Evolutionary conservation across 1,140 invertebrate genomes (phyloP).

Genomic region (Hesperophylax magnus): DNA sequence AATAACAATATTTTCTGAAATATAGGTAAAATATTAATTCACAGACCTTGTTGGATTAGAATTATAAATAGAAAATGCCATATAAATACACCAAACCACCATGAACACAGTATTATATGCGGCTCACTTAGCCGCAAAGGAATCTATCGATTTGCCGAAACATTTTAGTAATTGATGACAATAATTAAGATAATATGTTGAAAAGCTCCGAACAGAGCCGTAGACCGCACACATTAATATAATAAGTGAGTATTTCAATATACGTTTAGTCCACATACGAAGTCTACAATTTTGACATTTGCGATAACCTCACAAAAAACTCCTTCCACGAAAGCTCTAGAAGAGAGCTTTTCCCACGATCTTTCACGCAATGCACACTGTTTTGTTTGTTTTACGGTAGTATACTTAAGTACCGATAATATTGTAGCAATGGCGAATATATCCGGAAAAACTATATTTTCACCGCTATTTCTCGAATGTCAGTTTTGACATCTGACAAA

Average conservation of each 20-base stretch:
- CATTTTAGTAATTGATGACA: background rate
- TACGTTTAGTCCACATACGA: constrained; percentile 5
- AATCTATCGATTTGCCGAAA: background rate
- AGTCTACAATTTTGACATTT: constrained; percentile 50
- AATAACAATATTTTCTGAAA: too few species aligned
- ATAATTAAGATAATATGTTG: background rate
- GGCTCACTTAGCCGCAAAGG: background rate
- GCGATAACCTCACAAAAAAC: constrained; percentile 49
- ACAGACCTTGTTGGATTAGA: background rate
- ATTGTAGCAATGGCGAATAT: background rate
- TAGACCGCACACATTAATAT: constrained; percentile 18
- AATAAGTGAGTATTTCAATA: background rate
- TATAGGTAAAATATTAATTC: too few species aligned
- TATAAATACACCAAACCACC: background rate
- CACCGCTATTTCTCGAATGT: constrained; percentile 51
- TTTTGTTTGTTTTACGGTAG: too few species aligned
- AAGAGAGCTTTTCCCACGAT: background rate
- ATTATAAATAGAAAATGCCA: too few species aligned
- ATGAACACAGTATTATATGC: background rate
- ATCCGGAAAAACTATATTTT: constrained; percentile 30
- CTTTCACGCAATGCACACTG: background rate
- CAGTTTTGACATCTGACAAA: constrained; percentile 57
- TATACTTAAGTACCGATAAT: too few species aligned
- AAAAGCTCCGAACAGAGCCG: background rate
- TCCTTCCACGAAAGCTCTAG: background rate